Evolutionary conservation across 2,113 vertebrate genomes (phyloP).

Genomic region (Pelecanoides urinatrix): DNA sequence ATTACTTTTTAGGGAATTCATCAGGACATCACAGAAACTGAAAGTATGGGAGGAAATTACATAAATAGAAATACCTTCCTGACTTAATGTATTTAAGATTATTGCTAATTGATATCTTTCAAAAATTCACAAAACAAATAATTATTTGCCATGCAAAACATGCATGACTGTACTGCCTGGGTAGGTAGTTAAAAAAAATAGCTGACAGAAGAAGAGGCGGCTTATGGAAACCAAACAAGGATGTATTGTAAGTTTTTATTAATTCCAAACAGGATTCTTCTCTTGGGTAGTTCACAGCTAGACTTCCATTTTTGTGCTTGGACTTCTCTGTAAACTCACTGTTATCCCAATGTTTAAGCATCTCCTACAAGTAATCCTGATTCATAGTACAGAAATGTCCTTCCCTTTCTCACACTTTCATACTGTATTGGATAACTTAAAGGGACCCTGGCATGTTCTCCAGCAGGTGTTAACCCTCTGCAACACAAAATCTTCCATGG

Average conservation of each 20-base stretch:
- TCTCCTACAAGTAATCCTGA: background rate
- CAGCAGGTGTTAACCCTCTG: background rate
- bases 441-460: background rate
- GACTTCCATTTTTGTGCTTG: background rate
- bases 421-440: background rate
- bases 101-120: background rate
- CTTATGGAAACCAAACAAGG: background rate
- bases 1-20: background rate
- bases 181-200: background rate
- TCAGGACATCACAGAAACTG: background rate
- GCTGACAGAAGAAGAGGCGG: background rate
- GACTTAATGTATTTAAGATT: background rate
- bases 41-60: background rate
- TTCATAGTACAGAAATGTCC: background rate
- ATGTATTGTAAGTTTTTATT: background rate
- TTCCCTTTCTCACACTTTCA: background rate
- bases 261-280: background rate
- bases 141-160: background rate
- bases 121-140: background rate
- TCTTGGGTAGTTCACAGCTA: background rate
- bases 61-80: background rate
- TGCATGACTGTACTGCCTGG: background rate
- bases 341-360: background rate
- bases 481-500: background rate
- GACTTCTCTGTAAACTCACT: background rate